These are phyloP conservation scores for Cyanistes caeruleus DNA, from an alignment of 2,113 vertebrate genomes.

Conservation along the genomic window DNA sequence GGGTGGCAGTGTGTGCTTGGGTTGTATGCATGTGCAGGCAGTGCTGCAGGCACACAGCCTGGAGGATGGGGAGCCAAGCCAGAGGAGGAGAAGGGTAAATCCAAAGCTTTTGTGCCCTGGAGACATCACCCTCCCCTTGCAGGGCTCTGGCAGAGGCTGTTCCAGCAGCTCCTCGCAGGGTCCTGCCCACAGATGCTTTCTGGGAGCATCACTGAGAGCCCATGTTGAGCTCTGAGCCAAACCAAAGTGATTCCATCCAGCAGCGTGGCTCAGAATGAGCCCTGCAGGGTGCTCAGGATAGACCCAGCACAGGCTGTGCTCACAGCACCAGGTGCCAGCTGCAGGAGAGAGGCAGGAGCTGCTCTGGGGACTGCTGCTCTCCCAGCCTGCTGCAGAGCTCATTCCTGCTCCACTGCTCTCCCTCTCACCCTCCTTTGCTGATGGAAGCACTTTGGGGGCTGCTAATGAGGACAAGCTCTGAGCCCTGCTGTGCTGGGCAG, in stretches of 20 bases:
- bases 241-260: not conserved
- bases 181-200: not conserved
- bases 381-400: not conserved
- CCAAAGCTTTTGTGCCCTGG: not conserved
- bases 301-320: not conserved
- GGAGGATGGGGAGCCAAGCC: not conserved
- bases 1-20: rapidly evolving
- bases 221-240: not conserved
- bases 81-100: not conserved
- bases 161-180: not conserved
- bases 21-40: rapidly evolving
- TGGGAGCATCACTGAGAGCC: not conserved
- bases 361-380: not conserved
- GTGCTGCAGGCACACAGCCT: not conserved
- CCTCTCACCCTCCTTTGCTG: not conserved
- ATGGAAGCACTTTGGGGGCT: not conserved
- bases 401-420: not conserved
- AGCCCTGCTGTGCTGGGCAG: not conserved
- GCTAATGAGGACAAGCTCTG: not conserved
- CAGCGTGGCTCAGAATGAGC: rapidly evolving
- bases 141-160: not conserved
- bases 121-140: rapidly evolving
- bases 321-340: not conserved
- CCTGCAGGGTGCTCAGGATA: not conserved
- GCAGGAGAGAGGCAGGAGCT: not conserved